phyloP scores from a whole-genome alignment of 1,140 invertebrate species.

The Pectinophora gossypiella region DNA sequence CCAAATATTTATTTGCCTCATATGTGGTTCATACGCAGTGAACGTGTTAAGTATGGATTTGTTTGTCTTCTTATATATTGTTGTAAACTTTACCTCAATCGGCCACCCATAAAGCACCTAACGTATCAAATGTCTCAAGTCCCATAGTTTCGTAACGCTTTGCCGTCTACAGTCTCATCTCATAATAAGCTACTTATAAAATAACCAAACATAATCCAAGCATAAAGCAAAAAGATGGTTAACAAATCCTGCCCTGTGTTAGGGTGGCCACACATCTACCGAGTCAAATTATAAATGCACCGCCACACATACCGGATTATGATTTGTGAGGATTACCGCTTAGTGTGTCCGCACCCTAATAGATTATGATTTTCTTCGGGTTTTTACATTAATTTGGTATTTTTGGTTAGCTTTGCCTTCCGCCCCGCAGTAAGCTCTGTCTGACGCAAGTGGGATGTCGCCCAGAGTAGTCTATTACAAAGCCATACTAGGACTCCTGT shows the following conservation, averaged over 20 bases:
- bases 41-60: too few relatives aligned
- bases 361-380: neutral
- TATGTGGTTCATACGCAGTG: too few relatives aligned
- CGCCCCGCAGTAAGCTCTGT: too few relatives aligned
- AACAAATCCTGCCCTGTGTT: slow-evolving; percentile 7
- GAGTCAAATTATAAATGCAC: slow-evolving; percentile 12
- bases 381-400: neutral
- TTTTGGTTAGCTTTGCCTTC: neutral
- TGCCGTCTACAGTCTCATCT: neutral
- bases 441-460: too few relatives aligned
- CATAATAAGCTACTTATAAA: neutral
- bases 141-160: too few relatives aligned
- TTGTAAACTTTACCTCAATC: too few relatives aligned
- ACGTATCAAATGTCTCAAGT: too few relatives aligned
- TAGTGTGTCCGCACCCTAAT: neutral
- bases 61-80: too few relatives aligned
- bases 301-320: neutral
- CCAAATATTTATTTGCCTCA: too few relatives aligned
- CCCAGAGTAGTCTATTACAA: too few relatives aligned
- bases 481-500: too few relatives aligned
- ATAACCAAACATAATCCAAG: neutral
- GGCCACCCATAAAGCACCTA: too few relatives aligned
- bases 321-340: neutral
- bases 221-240: neutral
- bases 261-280: slow-evolving; percentile 14